Evolutionary conservation across 2,113 vertebrate genomes (phyloP).

Genomic region (Ptyas mucosa): DNA sequence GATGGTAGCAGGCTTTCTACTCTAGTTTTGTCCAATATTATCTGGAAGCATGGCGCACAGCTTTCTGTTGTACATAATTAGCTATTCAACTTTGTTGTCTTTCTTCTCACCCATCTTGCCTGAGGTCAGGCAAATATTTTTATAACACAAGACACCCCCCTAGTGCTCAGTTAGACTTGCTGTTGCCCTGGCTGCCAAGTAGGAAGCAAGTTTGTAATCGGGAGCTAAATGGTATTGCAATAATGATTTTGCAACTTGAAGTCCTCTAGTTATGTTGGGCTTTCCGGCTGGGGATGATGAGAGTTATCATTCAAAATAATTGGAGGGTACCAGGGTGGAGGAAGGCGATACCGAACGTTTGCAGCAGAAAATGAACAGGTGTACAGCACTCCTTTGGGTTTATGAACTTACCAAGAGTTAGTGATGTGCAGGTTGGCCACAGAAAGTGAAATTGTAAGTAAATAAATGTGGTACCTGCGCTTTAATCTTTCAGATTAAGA

Average conservation of each 20-base stretch:
- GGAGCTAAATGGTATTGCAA: not conserved
- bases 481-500: not conserved
- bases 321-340: not conserved
- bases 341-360: not conserved
- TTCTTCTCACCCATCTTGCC: not conserved
- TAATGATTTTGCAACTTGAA: not conserved
- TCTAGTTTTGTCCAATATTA: too few relatives aligned
- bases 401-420: not conserved
- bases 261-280: not conserved
- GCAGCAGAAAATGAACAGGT: not conserved
- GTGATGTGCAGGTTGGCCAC: not conserved
- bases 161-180: not conserved
- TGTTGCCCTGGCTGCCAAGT: not conserved
- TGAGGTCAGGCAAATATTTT: slow-evolving; percentile 3
- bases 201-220: not conserved
- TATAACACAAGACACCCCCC: not conserved
- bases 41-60: not conserved
- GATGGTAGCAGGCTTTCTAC: not conserved
- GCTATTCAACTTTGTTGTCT: not conserved
- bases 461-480: not conserved
- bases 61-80: not conserved
- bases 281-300: not conserved
- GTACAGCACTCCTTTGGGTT: not conserved
- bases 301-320: not conserved
- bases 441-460: not conserved